Base-by-base conservation (phyloP, 2,888 invertebrate genomes). In the Protophormia terraenovae region DNA sequence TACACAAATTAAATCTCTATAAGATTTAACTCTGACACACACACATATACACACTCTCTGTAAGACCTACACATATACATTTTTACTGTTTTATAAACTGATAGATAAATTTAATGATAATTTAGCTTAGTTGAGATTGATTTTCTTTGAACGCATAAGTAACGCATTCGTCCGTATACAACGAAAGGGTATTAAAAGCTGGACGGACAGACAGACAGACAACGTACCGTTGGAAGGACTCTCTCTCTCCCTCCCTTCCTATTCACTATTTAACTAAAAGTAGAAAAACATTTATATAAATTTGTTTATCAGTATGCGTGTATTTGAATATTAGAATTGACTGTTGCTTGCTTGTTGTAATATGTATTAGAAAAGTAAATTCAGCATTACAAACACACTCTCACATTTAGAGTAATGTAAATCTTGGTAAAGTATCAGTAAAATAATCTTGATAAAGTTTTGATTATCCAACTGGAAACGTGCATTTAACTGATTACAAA, bases 381-480 rank as follows among this genome's bases (percentile, higher is more conserved):
- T 78, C 62, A 79, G 71, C 69, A 58, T 19, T 19, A 16, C 14
- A 55, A 12, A 8, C 16, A 67, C 22, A 16, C 24, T 45, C 41
- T 45, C 24, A 27, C 6, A 38, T 58, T 16, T 47, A 69, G n/a
- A n/a, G n/a, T n/a, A n/a, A n/a, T n/a, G 38, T 24, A 78, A 76
- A 72, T 76, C 80, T 60, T 64, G 45, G 22, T 64, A 66, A 58
- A 79, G 72, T 83, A 79, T 75, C 83, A 84, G 80, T 50, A 73
- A 78, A 82, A 78, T 78, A 85, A 85, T 85, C 85, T 85, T 85
- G 85, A 85, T 85, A 85, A 83, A 86, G 83, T 86, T 87, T 87
- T 86, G 88, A 82, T 87, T 86, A 88, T 87, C 88, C 87, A 84
- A 88, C 88, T 87, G 85, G 87, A 86, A 87, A 88, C 87, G 87